Base-by-base conservation (phyloP, 2,113 vertebrate genomes). In the Suricata suricatta region DNA sequence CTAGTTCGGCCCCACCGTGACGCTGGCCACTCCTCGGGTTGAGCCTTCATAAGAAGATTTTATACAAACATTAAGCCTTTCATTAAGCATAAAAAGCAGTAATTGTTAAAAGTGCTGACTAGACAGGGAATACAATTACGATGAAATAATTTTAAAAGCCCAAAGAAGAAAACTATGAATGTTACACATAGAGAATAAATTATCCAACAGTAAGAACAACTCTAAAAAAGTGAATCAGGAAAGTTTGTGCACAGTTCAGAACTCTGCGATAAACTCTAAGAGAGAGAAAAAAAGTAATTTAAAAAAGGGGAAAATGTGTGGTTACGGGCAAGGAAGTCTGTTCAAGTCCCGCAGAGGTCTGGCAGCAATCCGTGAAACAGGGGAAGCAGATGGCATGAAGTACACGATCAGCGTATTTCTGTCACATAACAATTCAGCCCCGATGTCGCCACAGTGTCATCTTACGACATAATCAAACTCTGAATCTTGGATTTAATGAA, bases 81-180 rank as follows among this genome's bases (percentile, higher is more conserved):
- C 27, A 57, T 81, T 90, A 87, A 25, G 25, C 14, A 5, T 27
- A 82, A 90, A 90, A 71, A 41, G 41, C 7, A 57, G 41, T 44
- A 25, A 85, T 35, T 93, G 60, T 47, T 92, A 23, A 77, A 90
- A 50, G 60, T 82, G 29, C 63, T 79, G 63, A 44, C 60, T 88
- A 93, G 21, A 88, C 16, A 71, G 72, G 54, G 82, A 52, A 97
- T 83, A 63, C 21, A 80, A 50, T 71, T 69, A 68, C 9, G 76
- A 91, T 54, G 41, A 96, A 96, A 92, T 69, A 87, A 89, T 77
- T 60, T 66, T 69, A 74, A 93, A 94, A 93, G 60, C 66, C 69
- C 71, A 92, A 87, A 27, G 74, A 25, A 23, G 44, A 96, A 94
- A 92, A 64, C 13, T 47, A 76, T 31, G 16, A 72, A 23, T 71